phyloP scores from a whole-genome alignment of 2,113 vertebrate genomes.

The Callipepla squamata region DNA sequence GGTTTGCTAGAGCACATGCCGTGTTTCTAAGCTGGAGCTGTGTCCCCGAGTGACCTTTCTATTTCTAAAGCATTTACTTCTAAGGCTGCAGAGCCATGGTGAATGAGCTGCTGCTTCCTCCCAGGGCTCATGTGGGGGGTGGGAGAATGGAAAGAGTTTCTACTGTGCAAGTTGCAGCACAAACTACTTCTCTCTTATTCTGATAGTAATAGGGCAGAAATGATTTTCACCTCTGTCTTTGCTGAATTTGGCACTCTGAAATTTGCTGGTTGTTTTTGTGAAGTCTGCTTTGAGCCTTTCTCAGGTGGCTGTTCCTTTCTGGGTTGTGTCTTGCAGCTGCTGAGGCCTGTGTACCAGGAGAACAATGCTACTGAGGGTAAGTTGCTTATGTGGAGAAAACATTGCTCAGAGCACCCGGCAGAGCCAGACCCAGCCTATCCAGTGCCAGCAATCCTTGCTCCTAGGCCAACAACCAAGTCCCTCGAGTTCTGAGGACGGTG shows the following conservation, averaged over 20 bases:
- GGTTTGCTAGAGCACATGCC: not conserved
- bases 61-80: not conserved
- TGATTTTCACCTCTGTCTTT: not conserved
- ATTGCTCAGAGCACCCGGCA: not conserved
- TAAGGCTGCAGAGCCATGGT: fast-evolving
- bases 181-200: not conserved
- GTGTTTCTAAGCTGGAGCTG: not conserved
- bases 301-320: not conserved
- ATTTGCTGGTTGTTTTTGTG: not conserved
- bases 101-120: not conserved
- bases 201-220: not conserved
- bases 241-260: not conserved
- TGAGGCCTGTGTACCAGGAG: conserved; percentile 89
- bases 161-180: not conserved
- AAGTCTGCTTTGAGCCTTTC: not conserved
- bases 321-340: conserved; percentile 77
- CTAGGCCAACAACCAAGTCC: not conserved
- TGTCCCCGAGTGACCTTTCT: not conserved
- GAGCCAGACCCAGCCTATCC: fast-evolving
- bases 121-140: not conserved
- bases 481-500: fast-evolving
- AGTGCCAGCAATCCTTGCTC: not conserved
- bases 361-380: conserved; percentile 83
- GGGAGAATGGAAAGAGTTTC: not conserved
- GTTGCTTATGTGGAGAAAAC: not conserved